Conservation (phyloP, 1,140 invertebrate species). For the Diplogasteroides magnus region DNA sequence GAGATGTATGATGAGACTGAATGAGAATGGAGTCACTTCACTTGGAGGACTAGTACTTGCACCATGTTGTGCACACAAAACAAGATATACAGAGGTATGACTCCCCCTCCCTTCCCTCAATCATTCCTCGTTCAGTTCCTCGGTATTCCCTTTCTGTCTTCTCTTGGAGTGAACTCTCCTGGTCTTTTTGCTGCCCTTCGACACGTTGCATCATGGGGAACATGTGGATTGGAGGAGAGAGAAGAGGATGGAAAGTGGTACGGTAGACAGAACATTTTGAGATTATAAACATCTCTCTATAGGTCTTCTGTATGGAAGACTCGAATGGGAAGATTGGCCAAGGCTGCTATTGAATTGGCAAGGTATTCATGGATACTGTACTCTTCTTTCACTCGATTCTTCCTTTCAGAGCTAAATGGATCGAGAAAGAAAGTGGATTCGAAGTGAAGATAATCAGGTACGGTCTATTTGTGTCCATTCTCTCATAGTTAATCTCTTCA, state of each 20-base stretch:
- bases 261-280: background rate
- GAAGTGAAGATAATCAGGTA: background rate
- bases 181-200: slow-evolving; percentile 34
- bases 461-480: too few species aligned
- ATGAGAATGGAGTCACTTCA: background rate
- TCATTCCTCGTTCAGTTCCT: slow-evolving; percentile 22
- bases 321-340: background rate
- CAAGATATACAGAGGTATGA: slow-evolving; percentile 18
- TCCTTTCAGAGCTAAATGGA: background rate
- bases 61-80: slow-evolving; percentile 45
- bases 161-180: slow-evolving; percentile 19
- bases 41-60: slow-evolving; percentile 36
- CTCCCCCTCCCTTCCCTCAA: background rate
- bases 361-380: too few species aligned
- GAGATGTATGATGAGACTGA: slow-evolving; percentile 25
- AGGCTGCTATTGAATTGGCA: background rate
- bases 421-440: background rate
- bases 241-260: slow-evolving; percentile 18
- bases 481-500: too few species aligned
- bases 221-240: slow-evolving; percentile 28
- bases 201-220: slow-evolving; percentile 39
- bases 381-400: too few species aligned
- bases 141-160: slow-evolving; percentile 22
- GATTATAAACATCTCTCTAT: background rate
- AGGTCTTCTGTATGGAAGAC: background rate